phyloP scores from a whole-genome alignment of 1,140 invertebrate species.

The Drosophila equinoxialis region DNA sequence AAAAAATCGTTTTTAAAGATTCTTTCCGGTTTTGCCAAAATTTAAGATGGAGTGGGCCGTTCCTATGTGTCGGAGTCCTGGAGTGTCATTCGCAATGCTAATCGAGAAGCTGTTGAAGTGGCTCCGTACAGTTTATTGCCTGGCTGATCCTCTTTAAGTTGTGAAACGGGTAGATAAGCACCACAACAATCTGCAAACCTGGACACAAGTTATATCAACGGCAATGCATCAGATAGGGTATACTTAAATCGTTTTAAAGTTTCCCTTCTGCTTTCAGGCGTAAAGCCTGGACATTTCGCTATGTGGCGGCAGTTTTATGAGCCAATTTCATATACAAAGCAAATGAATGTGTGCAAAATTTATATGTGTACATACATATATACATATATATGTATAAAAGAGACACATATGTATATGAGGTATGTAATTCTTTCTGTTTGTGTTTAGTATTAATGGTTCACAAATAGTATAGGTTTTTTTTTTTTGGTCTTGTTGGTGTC shows the following conservation, averaged over 20 bases:
- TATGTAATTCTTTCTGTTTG: background rate
- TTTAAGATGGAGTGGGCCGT: too few relatives aligned
- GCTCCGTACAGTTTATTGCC: too few relatives aligned
- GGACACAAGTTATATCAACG: too few relatives aligned
- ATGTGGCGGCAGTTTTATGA: conserved; percentile 13
- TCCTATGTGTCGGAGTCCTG: too few relatives aligned
- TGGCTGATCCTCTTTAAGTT: too few relatives aligned
- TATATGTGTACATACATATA: background rate
- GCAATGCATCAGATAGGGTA: background rate
- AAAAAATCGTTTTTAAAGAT: too few relatives aligned
- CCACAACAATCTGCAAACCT: too few relatives aligned
- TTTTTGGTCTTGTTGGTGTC: conserved; percentile 1
- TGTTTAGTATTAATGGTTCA: conserved; percentile 1
- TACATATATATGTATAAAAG: conserved; percentile 2
- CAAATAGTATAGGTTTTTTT: conserved; percentile 4
- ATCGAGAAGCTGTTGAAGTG: too few relatives aligned
- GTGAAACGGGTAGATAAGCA: too few relatives aligned
- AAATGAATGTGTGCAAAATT: conserved; percentile 14
- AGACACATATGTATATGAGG: background rate
- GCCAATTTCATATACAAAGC: conserved; percentile 11
- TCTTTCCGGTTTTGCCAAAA: too few relatives aligned
- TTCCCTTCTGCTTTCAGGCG: background rate
- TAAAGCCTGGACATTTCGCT: conserved; percentile 16
- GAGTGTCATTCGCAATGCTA: too few relatives aligned
- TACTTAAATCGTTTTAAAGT: background rate